phyloP scores from a whole-genome alignment of 2,113 vertebrate species.

The Trematomus loennbergii region DNA sequence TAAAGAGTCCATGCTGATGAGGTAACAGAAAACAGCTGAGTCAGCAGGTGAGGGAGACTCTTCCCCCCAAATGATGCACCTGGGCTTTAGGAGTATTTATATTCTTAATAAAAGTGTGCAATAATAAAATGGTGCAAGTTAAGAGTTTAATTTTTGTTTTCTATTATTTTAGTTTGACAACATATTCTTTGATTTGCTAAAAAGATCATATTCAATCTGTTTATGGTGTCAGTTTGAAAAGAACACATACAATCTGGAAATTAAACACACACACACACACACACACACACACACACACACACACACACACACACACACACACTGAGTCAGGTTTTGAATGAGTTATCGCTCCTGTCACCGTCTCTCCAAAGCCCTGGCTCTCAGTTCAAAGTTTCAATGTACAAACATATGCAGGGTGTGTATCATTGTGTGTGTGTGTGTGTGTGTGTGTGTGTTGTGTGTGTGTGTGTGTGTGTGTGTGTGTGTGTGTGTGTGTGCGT shows the following conservation, averaged over 20 bases:
- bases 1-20: not conserved
- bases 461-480: conserved; percentile 11
- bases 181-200: not conserved
- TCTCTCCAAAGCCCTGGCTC: conserved; percentile 5
- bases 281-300: no score
- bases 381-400: conserved; percentile 13
- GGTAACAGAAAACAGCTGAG: not conserved
- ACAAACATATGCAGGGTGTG: not conserved
- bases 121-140: no score
- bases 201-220: not conserved
- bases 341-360: conserved; percentile 10
- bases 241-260: no score
- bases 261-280: no score
- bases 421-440: conserved; percentile 5
- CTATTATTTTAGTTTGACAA: no score
- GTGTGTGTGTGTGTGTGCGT: no score
- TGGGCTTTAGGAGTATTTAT: no score
- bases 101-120: no score
- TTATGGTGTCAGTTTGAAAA: no score
- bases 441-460: not conserved
- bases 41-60: not conserved
- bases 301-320: no score
- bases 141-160: no score
- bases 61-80: no score
- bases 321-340: conserved; percentile 15